phyloP scores from a whole-genome alignment of 2,888 invertebrate species.

The Aradus depressus region DNA sequence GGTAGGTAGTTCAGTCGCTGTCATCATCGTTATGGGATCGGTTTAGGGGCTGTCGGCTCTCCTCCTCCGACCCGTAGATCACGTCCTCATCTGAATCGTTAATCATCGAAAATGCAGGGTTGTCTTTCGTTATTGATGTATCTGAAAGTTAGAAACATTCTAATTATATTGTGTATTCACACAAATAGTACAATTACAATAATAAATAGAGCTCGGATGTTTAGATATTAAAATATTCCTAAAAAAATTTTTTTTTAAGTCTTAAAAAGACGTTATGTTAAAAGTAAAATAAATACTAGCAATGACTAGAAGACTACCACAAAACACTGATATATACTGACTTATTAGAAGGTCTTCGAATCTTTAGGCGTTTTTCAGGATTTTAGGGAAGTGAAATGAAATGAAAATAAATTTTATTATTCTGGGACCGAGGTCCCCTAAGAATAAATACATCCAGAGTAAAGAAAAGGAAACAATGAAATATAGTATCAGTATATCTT shows the following conservation, averaged over 20 bases:
- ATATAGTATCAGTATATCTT: too few relatives aligned
- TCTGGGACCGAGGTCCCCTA: too few relatives aligned
- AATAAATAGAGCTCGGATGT: not conserved
- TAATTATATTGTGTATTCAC: too few relatives aligned
- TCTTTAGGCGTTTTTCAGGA: too few relatives aligned
- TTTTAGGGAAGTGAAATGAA: too few relatives aligned
- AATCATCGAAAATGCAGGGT: conserved; percentile 95
- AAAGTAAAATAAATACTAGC: too few relatives aligned
- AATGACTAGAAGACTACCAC: not conserved
- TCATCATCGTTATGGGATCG: conserved; percentile 55
- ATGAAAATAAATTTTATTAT: too few relatives aligned
- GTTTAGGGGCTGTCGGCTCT: conserved; percentile 69
- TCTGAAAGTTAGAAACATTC: conserved; percentile 26
- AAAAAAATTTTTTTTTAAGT: not conserved
- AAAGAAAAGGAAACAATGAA: too few relatives aligned
- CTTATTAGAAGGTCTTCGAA: not conserved
- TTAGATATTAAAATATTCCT: too few relatives aligned
- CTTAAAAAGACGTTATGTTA: too few relatives aligned
- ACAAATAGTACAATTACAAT: too few relatives aligned
- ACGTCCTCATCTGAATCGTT: conserved; percentile 97
- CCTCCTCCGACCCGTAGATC: conserved; percentile 85
- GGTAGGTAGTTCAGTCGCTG: conserved; percentile 59
- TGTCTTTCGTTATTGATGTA: conserved; percentile 74
- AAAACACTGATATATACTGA: not conserved
- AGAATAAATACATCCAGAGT: too few relatives aligned